Evolutionary conservation across 1,140 invertebrate species (phyloP), one percentile per base, ranked within the genome.

Genomic region (Chrysomallon squamiferum): DNA sequence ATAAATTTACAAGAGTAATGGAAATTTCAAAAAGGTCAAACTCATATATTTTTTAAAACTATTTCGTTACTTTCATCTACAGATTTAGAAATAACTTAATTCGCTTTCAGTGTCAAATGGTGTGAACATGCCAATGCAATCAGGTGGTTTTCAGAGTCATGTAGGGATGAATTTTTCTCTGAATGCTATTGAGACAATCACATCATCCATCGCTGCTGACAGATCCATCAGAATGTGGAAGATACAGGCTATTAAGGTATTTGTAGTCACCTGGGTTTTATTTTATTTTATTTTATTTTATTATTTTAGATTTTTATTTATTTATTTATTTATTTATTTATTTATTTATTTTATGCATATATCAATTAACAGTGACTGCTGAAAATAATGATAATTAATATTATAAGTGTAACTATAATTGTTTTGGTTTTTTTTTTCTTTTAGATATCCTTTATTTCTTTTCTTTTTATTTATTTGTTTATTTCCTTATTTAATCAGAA

Each of bases 201-300:
- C 79, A 30, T 71, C 75, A 11, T 70, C 80, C 41, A 84, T 84
- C 33, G 78, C 79, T 35, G 65, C 65, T 20, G 81, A 84, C 56
- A 33, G 77, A 20, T 72, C 78, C 35, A 71, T 82, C 3, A 59
- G 82, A 15, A 70, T 79, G 74, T 80, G 77, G 78, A 81, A 80
- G 65, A 82, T 82, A 69, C 74, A 80, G 59, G 82, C 78, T 57
- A 52, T 81, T 22, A 84, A 81, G 75, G 81, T 83, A 65, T 62
- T 58, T 45, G 20, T 43, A 25, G 29, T 32, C 15, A 15, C 13
- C 15, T 25, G 27, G n/a, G 22, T 50, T 62, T 41, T 15, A 25
- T 13, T 25, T 59, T 45, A n/a, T 30, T n/a, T n/a, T n/a, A n/a
- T n/a, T n/a, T n/a, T n/a, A n/a, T n/a, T n/a, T n/a, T n/a, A n/a